A percentile compares a stretch with the other conserved stretches of the same genome.
Evolutionary conservation across 2,888 invertebrate genomes (phyloP).

Genomic region (Trachelus tabidus): DNA sequence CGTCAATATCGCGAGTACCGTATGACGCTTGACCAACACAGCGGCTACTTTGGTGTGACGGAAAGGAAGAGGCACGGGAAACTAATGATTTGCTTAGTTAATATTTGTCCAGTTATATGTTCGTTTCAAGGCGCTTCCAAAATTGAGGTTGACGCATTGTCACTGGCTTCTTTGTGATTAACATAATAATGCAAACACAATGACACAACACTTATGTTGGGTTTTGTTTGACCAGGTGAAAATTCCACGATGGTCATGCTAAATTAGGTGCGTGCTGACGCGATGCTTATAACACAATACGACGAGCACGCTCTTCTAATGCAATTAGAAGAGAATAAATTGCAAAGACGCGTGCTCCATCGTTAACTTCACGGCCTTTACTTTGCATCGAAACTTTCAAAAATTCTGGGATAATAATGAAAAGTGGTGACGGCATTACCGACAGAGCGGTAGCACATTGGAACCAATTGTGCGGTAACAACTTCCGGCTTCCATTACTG

Average conservation of each 20-base stretch:
- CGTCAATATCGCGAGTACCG: constrained; percentile 19
- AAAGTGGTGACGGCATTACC: not conserved
- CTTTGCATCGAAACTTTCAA: constrained; percentile 43
- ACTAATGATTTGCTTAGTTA: constrained; percentile 64
- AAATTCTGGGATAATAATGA: constrained; percentile 52
- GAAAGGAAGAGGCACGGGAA: constrained; percentile 34
- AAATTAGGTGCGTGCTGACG: constrained; percentile 36
- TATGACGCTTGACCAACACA: not conserved
- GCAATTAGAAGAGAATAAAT: constrained; percentile 50
- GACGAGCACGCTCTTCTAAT: constrained; percentile 54
- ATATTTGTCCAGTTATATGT: constrained; percentile 61
- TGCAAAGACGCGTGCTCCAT: constrained; percentile 4
- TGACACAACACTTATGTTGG: constrained; percentile 41
- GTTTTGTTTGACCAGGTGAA: constrained; percentile 64
- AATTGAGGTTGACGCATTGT: constrained; percentile 65
- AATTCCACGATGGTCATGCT: constrained; percentile 48
- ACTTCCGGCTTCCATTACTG: not conserved
- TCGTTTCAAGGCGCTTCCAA: constrained; percentile 61
- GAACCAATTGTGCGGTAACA: not conserved
- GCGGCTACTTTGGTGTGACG: not conserved
- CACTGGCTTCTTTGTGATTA: constrained; percentile 58
- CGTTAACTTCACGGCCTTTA: not conserved
- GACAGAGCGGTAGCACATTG: not conserved
- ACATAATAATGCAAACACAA: constrained; percentile 65
- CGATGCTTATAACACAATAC: not conserved